These are phyloP conservation scores for Drosophila infuscata DNA, from an alignment of 2,888 invertebrate species.

Conservation along the genomic window DNA sequence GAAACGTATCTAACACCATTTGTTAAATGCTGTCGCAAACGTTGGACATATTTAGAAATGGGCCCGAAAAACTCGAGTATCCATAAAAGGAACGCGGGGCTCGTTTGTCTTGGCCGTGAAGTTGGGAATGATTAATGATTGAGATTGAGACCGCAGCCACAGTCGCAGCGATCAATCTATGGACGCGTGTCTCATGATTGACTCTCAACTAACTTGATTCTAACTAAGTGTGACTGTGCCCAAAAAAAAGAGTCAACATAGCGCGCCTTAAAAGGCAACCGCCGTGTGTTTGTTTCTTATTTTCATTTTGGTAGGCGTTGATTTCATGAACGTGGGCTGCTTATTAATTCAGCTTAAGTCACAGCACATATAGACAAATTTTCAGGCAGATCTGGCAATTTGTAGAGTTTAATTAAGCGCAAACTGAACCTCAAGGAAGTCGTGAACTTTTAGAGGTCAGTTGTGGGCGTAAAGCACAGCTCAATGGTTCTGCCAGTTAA, in stretches of 20 bases:
- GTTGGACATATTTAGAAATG: constrained; percentile 47
- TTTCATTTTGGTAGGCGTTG: constrained; percentile 56
- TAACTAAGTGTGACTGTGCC: constrained; percentile 46
- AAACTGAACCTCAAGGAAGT: constrained; percentile 47
- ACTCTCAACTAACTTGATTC: constrained; percentile 40
- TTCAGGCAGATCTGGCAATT: constrained; percentile 32
- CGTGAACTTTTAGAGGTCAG: constrained; percentile 54
- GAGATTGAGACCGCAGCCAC: constrained; percentile 12
- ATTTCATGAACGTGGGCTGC: constrained; percentile 63
- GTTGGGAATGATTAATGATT: constrained; percentile 62
- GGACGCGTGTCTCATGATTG: constrained; percentile 39
- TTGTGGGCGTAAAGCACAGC: constrained; percentile 26
- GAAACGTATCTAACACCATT: constrained; percentile 59
- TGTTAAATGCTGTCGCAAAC: constrained; percentile 44
- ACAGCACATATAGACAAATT: constrained; percentile 15
- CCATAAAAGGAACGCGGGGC: constrained; percentile 56
- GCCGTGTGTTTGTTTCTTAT: constrained; percentile 32
- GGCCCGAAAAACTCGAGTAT: constrained; percentile 24
- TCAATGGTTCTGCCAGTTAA: background rate
- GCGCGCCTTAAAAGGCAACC: constrained; percentile 61
- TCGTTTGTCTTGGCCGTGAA: constrained; percentile 60
- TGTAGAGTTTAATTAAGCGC: constrained; percentile 63
- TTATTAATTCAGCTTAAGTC: constrained; percentile 57
- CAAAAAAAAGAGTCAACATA: constrained; percentile 44
- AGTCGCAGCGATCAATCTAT: constrained; percentile 43